phyloP scores from a whole-genome alignment of 2,113 vertebrate genomes.

The Anhinga rufa region DNA sequence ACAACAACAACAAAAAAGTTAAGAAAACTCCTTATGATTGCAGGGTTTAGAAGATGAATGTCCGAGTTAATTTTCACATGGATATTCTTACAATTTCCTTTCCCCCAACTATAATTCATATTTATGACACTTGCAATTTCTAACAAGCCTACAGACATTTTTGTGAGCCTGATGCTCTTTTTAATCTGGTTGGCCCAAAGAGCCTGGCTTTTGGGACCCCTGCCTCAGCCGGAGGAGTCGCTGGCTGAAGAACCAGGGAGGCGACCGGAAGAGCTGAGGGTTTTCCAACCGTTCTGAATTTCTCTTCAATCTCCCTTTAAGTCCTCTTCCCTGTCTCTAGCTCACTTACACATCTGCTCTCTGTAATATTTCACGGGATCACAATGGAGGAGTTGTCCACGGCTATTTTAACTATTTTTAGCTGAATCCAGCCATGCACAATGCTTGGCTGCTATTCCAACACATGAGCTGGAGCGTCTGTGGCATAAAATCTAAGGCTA shows the following conservation, averaged over 20 bases:
- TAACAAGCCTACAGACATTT: neutral
- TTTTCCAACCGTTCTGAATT: neutral
- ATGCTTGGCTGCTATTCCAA: neutral
- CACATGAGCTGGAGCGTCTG: neutral
- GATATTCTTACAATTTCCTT: neutral
- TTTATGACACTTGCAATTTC: neutral
- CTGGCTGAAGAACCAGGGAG: neutral
- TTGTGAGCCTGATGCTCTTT: neutral
- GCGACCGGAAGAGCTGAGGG: neutral
- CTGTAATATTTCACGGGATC: neutral
- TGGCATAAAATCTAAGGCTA: neutral
- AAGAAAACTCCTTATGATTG: neutral
- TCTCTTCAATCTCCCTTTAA: neutral
- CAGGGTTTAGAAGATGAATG: neutral
- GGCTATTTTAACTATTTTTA: neutral
- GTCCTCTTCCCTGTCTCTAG: neutral
- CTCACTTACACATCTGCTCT: neutral
- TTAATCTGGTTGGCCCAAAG: neutral
- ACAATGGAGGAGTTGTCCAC: neutral
- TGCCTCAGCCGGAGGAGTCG: accelerated
- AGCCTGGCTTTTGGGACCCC: neutral
- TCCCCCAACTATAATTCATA: neutral
- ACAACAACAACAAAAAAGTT: too few relatives aligned
- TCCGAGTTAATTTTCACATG: neutral
- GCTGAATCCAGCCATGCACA: neutral